Evolutionary conservation across 2,113 vertebrate genomes (phyloP), one percentile per base, ranked within the genome.

Genomic region (Cheirogaleus medius): DNA sequence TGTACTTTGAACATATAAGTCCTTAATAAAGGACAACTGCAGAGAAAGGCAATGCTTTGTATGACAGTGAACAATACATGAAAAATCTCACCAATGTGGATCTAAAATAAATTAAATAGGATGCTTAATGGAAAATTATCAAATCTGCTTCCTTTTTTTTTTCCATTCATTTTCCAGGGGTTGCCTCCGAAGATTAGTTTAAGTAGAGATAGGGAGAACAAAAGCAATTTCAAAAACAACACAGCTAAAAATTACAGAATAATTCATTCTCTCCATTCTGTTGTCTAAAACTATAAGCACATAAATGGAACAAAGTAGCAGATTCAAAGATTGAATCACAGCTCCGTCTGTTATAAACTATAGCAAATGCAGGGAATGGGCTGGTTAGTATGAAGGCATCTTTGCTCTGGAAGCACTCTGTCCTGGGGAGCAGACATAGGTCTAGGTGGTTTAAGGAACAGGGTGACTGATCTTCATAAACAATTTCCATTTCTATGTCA

Each of bases 161-260:
- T 88, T 42, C 20, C 42, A n/a, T 81, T 87, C 87, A n/a, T 81
- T 93, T 93, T 81, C 73, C 86, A 66, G 42, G 47, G 21, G 2
- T 34, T 81, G 18, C 42, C 58, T 91, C 69, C 23, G 0, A 91
- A 27, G 81, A 83, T 13, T 71, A 37, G 71, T 89, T 58, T 89
- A 87, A 68, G 47, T 32, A 63, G 11, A 91, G 74, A 78, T 15
- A 76, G 54, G 12, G 8, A 56, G 15, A 76, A 95, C 44, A 91
- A 69, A 93, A 89, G 47, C 60, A 5, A 81, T 95, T 95, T 96
- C 60, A 77, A 69, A 96, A 94, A 77, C 71, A 93, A 60, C 54
- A 39, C 13, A 20, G 56, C n/a, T 56, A 88, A 93, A 32, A 71
- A 88, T 60, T 80, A 54, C 89, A 47, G 47, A 56, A 42, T 85